phyloP scores from a whole-genome alignment of 2,113 vertebrate species.

The Austrofundulus limnaeus region DNA sequence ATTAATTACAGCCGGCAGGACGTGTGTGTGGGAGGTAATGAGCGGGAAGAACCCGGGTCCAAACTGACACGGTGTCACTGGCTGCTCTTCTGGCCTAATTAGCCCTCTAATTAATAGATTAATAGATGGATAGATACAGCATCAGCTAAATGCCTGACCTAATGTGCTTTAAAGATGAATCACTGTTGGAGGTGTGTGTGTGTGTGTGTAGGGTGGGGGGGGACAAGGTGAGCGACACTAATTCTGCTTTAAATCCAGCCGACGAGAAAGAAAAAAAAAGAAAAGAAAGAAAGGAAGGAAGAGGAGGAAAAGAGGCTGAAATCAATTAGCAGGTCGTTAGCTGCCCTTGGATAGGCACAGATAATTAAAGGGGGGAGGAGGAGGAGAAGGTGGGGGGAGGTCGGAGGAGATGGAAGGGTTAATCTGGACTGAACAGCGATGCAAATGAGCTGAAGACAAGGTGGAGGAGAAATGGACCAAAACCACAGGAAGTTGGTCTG shows the following conservation, averaged over 20 bases:
- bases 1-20: constrained; percentile 54
- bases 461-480: constrained; percentile 28
- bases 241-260: constrained; percentile 1
- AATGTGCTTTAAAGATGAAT: constrained; percentile 54
- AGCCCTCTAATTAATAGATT: constrained; percentile 73
- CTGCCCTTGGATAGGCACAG: constrained; percentile 79
- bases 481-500: constrained; percentile 18
- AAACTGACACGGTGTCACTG: constrained; percentile 66
- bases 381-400: constrained; percentile 19
- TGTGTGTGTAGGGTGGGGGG: not conserved
- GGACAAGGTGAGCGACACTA: not conserved
- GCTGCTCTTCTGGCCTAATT: constrained; percentile 71
- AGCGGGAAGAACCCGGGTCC: constrained; percentile 49
- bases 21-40: constrained; percentile 61
- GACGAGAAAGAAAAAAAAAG: constrained; percentile 20
- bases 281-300: too few species aligned
- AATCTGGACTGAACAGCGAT: constrained; percentile 28
- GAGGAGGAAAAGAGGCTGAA: constrained; percentile 58
- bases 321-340: constrained; percentile 82
- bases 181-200: not conserved
- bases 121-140: constrained; percentile 59
- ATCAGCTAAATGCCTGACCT: constrained; percentile 57
- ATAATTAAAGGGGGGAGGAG: constrained; percentile 74
- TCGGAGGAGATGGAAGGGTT: constrained; percentile 27
- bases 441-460: constrained; percentile 47